Base-by-base conservation (phyloP, 2,113 vertebrate species). In the Zosterops japonicus region DNA sequence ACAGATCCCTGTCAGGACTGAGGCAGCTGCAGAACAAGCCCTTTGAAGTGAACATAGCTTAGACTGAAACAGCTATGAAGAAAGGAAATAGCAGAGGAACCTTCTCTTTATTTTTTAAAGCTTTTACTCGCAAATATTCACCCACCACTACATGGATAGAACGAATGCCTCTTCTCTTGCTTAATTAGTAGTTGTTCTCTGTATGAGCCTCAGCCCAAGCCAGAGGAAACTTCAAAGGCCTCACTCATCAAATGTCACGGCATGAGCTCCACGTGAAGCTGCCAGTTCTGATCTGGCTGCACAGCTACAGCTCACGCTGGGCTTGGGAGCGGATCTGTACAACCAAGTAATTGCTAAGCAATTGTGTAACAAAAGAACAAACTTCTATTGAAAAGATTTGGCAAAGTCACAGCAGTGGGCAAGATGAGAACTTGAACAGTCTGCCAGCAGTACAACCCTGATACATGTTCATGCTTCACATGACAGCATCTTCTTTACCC, bases 181-280 rank as follows among this genome's bases (percentile, higher is more conserved):
- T 93, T 96, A 87, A 95, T 91, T 93, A 89, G 74, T 55, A 72
- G 67, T 83, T 91, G 70, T 85, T 93, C 84, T 80, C 72, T 76
- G 50, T 64, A 50, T 1, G 2, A 94, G 46, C 12, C 75, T 93
- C 63, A 92, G 57, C 61, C 63, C 55, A 83, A 94, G 86, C 71
- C 88, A 87, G 81, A 85, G 55, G 42, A 65, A 91, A 85, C 87
- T 91, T 92, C 87, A 95, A 93, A 93, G 69, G 82, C 57, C 68
- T 49, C 53, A 18, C 60, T 83, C 1, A 0, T 90, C 69, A 75
- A 79, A 53, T 21, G 42, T 24, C 90, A 77, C 2, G 1, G 79
- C 79, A 78, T 52, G 63, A 18, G 64, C 89, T 82, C 83, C 68
- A 63, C 20, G 4, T 24, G 69, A 84, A 89, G 52, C 59, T 50